Base-by-base conservation (phyloP, 2,113 vertebrate species). In the Peromyscus polionotus region DNA sequence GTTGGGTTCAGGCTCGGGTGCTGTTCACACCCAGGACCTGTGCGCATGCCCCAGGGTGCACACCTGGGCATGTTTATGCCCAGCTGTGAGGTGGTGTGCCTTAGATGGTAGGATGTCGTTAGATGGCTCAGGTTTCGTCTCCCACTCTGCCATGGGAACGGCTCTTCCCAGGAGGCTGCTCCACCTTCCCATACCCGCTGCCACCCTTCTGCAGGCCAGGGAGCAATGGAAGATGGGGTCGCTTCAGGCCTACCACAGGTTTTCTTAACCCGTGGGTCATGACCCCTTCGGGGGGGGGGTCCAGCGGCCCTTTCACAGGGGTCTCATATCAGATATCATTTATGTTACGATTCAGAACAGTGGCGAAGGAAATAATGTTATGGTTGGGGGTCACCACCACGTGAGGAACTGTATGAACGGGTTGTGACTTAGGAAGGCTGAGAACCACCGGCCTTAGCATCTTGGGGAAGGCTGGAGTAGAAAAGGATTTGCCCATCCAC, bases 11-110 rank as follows among this genome's bases (percentile, higher is more conserved):
- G 80, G 79, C 54, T 88, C n/a, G 63, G 86, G 73, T 12, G 39
- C 26, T 65, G 8, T 7, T 67, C 79, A 26, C 48, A 33, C 31
- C 8, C 7, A 22, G 57, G 90, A 76, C 77, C 72, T 59, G 36
- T 10, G 80, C 16, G 51, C 1, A 9, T 24, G 88, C 70, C 36
- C 31, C 22, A 68, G 68, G 51, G 92, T 95, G 59, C 89, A 93
- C 92, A 90, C 92, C 94, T 95, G 96, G 90, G 86, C 2, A 9
- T 87, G 91, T 95, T 79, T 26, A 0, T 80, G 92, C 95, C 72
- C 92, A 42, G 89, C 77, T 19, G 45, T 59, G 95, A 59, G 80
- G 39, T 45, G 2, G 68, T 26, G 39, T 80, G 33, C 39, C n/a
- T 90, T 87, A 76, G 76, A 57, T 63, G 68, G 39, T 73, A 6